Base-by-base conservation (phyloP, 2,797 vertebrate species). In the Aphelocoma californica region DNA sequence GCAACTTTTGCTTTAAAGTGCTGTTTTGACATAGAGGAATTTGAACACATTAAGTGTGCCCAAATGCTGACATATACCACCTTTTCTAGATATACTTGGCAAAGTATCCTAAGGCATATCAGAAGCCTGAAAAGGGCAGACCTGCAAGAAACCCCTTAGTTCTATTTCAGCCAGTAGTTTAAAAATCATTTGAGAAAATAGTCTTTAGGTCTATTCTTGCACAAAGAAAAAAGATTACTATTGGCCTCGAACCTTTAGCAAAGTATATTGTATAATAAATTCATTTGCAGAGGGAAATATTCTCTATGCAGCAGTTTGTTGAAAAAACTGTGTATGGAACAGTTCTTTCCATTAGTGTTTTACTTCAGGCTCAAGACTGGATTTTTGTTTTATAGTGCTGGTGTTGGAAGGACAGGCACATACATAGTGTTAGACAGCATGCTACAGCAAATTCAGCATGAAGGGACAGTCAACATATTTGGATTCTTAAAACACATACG, bases 381-480 rank as follows among this genome's bases (percentile, higher is more conserved):
- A 78, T 40, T 92, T 85, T 78, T 95, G 73, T 96, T 91, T 93
- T 88, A 40, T 96, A 99, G 99, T 61, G 99, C 99, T 65, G 99
- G 99, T 10, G 99, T 99, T 79, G 99, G 99, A 74, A 98, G 99
- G 90, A 99, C 99, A 9, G 99, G 99, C 28, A 99, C 99, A 5
- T 99, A 99, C 93, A 99, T 99, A 86, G 99, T 99, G 71, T 96
- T 99, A 96, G 99, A 99, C 97, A 99, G 99, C 94, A 99, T 99
- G 99, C 80, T 99, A 95, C 98, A 98, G 89, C 99, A 99, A 97
- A 99, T 99, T 61, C 98, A 98, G 72, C 98, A 98, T 1, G 98
- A 99, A 94, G 98, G 98, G 60, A 98, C 95, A 4, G 98, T 99
- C 96, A 99, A 99, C 93, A 79, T 99, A 94, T 98, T 98, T 65